phyloP scores from a whole-genome alignment of 2,797 vertebrate species.

The Cryptoblepharus egeriae region DNA sequence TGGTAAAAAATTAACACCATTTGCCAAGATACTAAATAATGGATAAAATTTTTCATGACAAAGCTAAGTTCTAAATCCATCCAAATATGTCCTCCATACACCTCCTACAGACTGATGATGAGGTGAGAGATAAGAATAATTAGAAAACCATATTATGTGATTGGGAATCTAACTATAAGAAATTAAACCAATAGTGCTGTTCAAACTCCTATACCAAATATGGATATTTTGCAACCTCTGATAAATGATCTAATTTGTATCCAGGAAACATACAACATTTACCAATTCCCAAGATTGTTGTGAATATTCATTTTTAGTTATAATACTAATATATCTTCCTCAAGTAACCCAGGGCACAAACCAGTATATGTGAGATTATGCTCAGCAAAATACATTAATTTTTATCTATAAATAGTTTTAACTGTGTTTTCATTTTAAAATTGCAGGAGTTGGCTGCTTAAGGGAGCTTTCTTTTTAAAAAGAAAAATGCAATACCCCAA shows the following conservation, averaged over 20 bases:
- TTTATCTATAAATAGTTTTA: conserved; percentile 1
- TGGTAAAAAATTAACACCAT: neutral
- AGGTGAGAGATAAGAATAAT: neutral
- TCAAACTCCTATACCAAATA: neutral
- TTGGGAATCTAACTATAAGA: neutral
- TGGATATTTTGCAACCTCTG: neutral
- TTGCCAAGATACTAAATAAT: neutral
- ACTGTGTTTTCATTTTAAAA: neutral
- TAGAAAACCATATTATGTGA: neutral
- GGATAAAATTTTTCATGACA: neutral
- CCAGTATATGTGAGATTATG: neutral
- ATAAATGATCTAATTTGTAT: conserved; percentile 6
- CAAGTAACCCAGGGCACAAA: neutral
- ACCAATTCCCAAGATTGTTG: neutral
- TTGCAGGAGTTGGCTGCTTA: neutral
- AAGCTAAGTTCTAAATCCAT: neutral
- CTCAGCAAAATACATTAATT: conserved; percentile 8
- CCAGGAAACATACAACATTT: neutral
- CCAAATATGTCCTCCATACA: neutral
- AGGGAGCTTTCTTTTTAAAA: neutral
- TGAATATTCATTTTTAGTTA: conserved; percentile 16
- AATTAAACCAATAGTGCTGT: neutral
- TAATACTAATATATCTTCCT: neutral
- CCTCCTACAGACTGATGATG: neutral
- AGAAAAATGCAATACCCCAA: conserved; percentile 52